Evolutionary conservation across 2,113 vertebrate genomes (phyloP).

Genomic region (Psittacula cyanocephala): DNA sequence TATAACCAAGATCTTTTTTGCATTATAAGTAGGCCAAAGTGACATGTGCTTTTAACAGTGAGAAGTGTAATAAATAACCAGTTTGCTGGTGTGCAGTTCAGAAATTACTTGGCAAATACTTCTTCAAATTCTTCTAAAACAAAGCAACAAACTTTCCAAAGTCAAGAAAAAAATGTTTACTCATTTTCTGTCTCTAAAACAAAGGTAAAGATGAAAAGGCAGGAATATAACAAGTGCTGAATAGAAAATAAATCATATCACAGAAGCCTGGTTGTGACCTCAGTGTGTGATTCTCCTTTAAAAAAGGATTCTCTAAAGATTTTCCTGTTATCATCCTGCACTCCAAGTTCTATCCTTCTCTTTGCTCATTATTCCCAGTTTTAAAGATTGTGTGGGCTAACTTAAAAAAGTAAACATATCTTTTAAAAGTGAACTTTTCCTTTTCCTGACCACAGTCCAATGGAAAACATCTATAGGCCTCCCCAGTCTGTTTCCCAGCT

Average conservation of each 20-base stretch:
- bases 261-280: background rate
- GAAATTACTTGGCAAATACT: background rate
- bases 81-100: background rate
- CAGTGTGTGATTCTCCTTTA: background rate
- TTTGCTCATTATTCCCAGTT: background rate
- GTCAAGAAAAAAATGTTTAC: background rate
- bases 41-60: background rate
- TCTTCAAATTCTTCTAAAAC: background rate
- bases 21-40: background rate
- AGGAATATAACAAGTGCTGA: background rate
- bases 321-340: background rate
- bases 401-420: background rate
- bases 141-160: background rate
- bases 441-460: background rate
- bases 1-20: background rate
- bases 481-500: background rate
- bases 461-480: background rate
- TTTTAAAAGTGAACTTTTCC: background rate
- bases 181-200: background rate
- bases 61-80: background rate
- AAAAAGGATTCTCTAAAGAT: slow-evolving; percentile 21
- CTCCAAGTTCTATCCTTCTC: background rate
- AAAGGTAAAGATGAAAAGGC: background rate
- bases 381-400: background rate
- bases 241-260: background rate